These are phyloP conservation scores for Cyphomyrus discorhynchus DNA, from an alignment of 2,113 vertebrate genomes.

Conservation along the genomic window DNA sequence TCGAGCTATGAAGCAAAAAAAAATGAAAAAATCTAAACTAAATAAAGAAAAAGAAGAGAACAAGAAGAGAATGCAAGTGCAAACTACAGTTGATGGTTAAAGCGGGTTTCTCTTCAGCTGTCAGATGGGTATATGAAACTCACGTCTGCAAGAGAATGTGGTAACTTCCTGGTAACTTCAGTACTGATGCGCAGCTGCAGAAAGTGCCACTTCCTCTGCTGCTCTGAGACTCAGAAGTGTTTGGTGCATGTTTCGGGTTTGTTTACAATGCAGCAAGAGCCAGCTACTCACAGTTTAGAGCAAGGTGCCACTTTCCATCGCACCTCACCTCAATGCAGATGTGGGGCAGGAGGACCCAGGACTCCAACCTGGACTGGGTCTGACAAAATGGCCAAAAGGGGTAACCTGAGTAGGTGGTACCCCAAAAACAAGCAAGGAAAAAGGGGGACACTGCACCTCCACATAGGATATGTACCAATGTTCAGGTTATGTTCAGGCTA, in stretches of 20 bases:
- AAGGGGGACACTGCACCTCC: background rate
- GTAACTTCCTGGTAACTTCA: constrained; percentile 56
- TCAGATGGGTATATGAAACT: background rate
- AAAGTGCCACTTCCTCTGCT: constrained; percentile 48
- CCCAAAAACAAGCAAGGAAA: background rate
- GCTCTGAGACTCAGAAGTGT: background rate
- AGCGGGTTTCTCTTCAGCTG: background rate
- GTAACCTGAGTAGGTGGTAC: background rate
- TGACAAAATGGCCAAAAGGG: background rate
- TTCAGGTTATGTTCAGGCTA: background rate
- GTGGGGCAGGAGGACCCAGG: background rate
- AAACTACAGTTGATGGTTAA: background rate
- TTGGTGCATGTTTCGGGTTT: background rate
- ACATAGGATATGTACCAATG: background rate
- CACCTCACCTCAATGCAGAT: background rate
- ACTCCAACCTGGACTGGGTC: background rate
- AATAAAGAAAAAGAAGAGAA: background rate
- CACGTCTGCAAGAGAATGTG: background rate
- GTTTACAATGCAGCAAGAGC: background rate
- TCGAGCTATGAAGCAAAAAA: background rate
- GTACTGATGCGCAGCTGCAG: constrained; percentile 34
- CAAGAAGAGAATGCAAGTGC: background rate
- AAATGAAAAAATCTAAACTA: background rate
- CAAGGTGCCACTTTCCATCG: background rate
- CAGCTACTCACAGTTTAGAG: background rate